Evolutionary conservation across 2,113 vertebrate species (phyloP), one percentile per base, ranked within the genome.

Genomic region (Lucifuga dentata): DNA sequence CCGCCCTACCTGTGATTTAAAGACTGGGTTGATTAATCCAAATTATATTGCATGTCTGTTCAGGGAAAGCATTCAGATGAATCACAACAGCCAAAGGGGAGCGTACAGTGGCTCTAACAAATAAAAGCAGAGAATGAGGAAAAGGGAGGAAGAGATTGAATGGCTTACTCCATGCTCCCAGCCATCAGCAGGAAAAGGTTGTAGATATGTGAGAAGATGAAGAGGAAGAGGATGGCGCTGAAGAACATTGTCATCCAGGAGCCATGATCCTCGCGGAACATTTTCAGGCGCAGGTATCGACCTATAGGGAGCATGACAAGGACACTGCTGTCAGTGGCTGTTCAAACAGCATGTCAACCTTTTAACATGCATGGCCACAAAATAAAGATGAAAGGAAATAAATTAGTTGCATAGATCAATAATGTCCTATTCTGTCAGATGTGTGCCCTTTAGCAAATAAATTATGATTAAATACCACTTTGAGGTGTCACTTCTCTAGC

Each of bases 241-340:
- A 99, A 99, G 92, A 99, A 98, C 98, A 99, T 99, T 0, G 96
- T 98, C 97, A 99, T 99, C 98, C 97, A 99, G 32, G 97, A 99
- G 50, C 98, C 98, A 0, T 98, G 98, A 74, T 99, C 98, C 78
- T 98, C 95, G 43, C 96, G 94, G 90, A 99, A 99, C 95, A 98
- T 96, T 88, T 98, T 99, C 89, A 99, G 89, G 35, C 96, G 95
- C 57, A 99, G 95, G 79, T 96, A 91, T 67, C 95, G 95, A 91
- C 98, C 98, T 99, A 84, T 55, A 66, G 90, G 35, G 80, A 20
- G 67, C 61, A 85, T 11, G 73, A 85, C 75, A 90, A 79, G 78
- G 73, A 85, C 67, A 82, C 39, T 5, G 58, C 21, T 38, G 58
- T 87, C 78, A 85, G 68, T 65, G 40, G 15, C 2, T 13, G 32